Evolutionary conservation across 1,140 invertebrate genomes (phyloP).

Genomic region (Eumeta japonica): DNA sequence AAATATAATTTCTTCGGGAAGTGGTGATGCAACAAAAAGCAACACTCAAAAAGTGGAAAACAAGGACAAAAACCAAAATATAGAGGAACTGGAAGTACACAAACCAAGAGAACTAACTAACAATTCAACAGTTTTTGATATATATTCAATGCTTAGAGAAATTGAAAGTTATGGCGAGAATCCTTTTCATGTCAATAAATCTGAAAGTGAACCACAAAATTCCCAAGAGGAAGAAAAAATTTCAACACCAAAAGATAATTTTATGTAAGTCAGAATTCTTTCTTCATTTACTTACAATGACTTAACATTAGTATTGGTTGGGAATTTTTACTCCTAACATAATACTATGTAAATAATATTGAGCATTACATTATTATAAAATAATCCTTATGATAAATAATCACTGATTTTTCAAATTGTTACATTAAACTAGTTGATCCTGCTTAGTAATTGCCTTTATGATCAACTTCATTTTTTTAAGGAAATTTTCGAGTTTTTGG

Average conservation of each 20-base stretch:
- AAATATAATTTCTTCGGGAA: no score
- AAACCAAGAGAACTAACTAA: constrained; percentile 30
- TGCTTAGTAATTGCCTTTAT: constrained; percentile 6
- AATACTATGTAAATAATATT: no score
- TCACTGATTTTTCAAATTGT: no score
- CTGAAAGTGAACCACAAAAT: constrained; percentile 11
- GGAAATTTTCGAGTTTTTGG: constrained; percentile 53
- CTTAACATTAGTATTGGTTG: no score
- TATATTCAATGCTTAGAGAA: constrained; percentile 54
- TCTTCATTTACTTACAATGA: no score
- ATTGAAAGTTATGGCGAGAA: constrained; percentile 50
- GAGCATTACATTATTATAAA: no score
- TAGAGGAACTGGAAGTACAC: constrained; percentile 10
- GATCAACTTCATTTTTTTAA: constrained; percentile 23
- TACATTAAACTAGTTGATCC: background rate
- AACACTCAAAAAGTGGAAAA: constrained; percentile 14
- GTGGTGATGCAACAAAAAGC: background rate
- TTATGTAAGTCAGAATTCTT: constrained; percentile 28
- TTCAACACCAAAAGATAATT: constrained; percentile 36
- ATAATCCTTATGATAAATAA: no score
- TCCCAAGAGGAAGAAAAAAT: constrained; percentile 26
- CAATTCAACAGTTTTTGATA: constrained; percentile 47
- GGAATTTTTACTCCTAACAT: no score
- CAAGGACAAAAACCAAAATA: constrained; percentile 10
- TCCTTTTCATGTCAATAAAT: constrained; percentile 18